Conservation (phyloP, 2,888 invertebrate species). For the Sturmia bella region DNA sequence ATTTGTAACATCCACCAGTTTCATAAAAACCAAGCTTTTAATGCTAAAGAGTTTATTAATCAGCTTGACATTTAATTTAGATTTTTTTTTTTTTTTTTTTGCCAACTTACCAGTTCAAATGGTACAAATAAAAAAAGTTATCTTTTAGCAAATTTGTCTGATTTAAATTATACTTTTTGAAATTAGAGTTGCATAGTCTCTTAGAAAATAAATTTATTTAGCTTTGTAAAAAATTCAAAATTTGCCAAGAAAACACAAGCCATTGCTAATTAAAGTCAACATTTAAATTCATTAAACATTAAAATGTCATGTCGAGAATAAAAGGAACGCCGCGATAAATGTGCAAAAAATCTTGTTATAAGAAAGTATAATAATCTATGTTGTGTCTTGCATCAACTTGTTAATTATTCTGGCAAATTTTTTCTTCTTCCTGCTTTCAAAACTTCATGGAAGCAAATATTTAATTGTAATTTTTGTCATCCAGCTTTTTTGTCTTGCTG, state of each 20-base stretch:
- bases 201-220: not conserved
- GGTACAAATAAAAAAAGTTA: too few relatives aligned
- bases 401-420: slow-evolving; percentile 9
- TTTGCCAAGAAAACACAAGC: slow-evolving; percentile 60
- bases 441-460: slow-evolving; percentile 11
- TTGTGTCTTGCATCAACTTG: slow-evolving; percentile 2
- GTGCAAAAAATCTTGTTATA: not conserved
- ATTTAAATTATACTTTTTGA: too few relatives aligned
- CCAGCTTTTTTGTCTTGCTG: too few relatives aligned
- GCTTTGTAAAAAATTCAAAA: not conserved
- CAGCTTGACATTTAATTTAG: too few relatives aligned
- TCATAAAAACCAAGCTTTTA: too few relatives aligned
- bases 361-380: not conserved
- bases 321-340: not conserved
- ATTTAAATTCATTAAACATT: slow-evolving; percentile 76
- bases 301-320: slow-evolving; percentile 72
- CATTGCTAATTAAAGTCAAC: slow-evolving; percentile 79
- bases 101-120: too few relatives aligned
- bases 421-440: not conserved
- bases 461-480: not conserved
- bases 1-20: too few relatives aligned
- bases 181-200: too few relatives aligned
- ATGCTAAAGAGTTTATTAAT: too few relatives aligned
- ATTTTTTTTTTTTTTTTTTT: too few relatives aligned
- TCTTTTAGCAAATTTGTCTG: too few relatives aligned